Conservation (phyloP, 2,797 vertebrate genomes). For the Urocyon cinereoargenteus region DNA sequence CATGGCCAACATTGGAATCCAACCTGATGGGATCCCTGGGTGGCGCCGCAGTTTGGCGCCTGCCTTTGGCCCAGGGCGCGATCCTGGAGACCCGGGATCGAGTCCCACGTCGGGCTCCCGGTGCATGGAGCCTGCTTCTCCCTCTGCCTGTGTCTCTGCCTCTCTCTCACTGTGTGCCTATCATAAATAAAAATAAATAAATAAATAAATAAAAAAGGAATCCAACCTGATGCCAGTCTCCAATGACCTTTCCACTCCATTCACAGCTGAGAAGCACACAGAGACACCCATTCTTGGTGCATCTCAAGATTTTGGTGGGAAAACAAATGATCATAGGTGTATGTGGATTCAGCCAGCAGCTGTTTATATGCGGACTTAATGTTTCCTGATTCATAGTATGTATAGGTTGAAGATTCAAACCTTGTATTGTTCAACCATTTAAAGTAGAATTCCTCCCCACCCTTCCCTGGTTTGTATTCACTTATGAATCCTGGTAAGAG, state of each 20-base stretch:
- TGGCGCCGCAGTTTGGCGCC: too few relatives aligned
- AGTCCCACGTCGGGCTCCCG: too few relatives aligned
- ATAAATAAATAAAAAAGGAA: too few relatives aligned
- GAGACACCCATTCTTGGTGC: neutral
- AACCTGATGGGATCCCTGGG: too few relatives aligned
- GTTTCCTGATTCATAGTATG: neutral
- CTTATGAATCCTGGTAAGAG: conserved; percentile 27
- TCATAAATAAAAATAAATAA: too few relatives aligned
- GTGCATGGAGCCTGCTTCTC: too few relatives aligned
- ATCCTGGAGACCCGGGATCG: too few relatives aligned
- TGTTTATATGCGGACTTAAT: neutral
- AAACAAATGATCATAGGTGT: neutral
- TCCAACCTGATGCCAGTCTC: neutral
- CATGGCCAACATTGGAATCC: neutral
- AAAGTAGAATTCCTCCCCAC: neutral
- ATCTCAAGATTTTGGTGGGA: neutral
- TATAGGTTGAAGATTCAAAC: neutral
- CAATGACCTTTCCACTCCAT: neutral
- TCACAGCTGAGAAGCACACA: neutral
- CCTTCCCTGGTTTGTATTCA: conserved; percentile 60
- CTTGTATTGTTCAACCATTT: conserved; percentile 43
- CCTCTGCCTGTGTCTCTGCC: too few relatives aligned
- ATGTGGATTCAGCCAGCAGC: neutral
- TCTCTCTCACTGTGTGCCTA: too few relatives aligned
- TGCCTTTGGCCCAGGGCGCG: too few relatives aligned